Conservation (phyloP, 1,140 invertebrate genomes). For the Trissolcus basalis region DNA sequence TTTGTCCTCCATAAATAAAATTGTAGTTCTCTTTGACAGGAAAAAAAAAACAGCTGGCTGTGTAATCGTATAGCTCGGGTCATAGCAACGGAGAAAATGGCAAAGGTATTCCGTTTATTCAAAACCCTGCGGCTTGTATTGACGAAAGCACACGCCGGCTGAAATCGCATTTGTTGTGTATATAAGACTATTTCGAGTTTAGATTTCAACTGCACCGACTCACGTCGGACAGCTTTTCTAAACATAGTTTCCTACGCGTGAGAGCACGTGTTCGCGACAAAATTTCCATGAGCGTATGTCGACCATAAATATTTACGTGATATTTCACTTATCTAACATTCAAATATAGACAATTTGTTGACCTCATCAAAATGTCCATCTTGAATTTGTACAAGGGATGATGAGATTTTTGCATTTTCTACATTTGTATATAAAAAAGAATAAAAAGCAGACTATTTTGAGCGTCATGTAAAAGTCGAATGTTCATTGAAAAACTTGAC, state of each 20-base stretch:
- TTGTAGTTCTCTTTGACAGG: constrained; percentile 12
- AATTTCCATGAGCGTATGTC: no score
- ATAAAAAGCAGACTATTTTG: no score
- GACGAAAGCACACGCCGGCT: constrained; percentile 9
- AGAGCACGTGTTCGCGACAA: constrained; percentile 22
- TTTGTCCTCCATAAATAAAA: constrained; percentile 8
- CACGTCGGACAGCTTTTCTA: constrained; percentile 31
- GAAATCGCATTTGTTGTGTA: constrained; percentile 30
- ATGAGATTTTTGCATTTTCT: no score
- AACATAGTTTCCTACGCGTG: constrained; percentile 20
- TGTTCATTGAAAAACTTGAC: no score
- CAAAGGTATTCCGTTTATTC: constrained; percentile 18
- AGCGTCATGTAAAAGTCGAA: no score
- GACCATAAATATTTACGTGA: constrained; percentile 1
- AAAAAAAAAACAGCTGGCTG: constrained; percentile 21
- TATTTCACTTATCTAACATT: not conserved
- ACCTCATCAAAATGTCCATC: not conserved
- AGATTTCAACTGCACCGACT: constrained; percentile 25
- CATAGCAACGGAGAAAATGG: constrained; percentile 14
- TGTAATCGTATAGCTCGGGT: constrained; percentile 10
- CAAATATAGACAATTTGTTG: not conserved
- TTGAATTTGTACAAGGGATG: no score
- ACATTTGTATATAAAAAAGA: no score
- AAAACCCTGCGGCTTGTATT: constrained; percentile 24
- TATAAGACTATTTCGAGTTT: constrained; percentile 38